Evolutionary conservation across 2,888 invertebrate species (phyloP).

Genomic region (Meliscaeva auricollis): DNA sequence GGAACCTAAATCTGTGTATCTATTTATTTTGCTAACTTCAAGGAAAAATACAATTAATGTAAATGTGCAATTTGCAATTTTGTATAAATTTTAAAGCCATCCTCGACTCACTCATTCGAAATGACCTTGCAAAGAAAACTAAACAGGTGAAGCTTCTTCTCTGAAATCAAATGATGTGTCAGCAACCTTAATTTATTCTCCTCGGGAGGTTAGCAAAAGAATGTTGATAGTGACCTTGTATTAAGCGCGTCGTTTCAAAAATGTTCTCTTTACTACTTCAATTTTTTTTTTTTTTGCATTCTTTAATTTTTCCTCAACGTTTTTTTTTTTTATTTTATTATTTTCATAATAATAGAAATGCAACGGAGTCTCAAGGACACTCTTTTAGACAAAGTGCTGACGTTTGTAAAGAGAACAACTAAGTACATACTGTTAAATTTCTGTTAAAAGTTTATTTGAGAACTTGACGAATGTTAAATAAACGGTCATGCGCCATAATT

Average conservation of each 20-base stretch:
- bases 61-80: not conserved
- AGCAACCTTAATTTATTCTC: constrained; percentile 36
- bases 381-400: constrained; percentile 19
- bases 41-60: constrained; percentile 20
- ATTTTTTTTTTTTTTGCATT: not conserved
- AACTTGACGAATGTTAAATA: constrained; percentile 19
- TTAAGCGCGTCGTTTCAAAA: constrained; percentile 43
- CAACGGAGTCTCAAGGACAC: constrained; percentile 41
- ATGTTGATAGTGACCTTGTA: constrained; percentile 44
- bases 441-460: not conserved
- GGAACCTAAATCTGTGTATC: not conserved
- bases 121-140: constrained; percentile 4
- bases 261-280: not conserved
- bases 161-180: constrained; percentile 26
- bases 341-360: constrained; percentile 12
- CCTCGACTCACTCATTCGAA: constrained; percentile 11
- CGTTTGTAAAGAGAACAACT: constrained; percentile 29
- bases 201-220: constrained; percentile 19
- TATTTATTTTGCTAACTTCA: not conserved
- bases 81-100: not conserved
- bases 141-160: constrained; percentile 27
- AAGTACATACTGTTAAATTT: no score
- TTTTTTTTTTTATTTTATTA: not conserved
- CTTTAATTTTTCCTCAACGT: constrained; percentile 4
- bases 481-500: not conserved